A percentile compares a stretch with the other conserved stretches of the same genome.
These are phyloP conservation scores for Notodonta ziczac DNA, from an alignment of 2,888 invertebrate species.

Conservation along the genomic window DNA sequence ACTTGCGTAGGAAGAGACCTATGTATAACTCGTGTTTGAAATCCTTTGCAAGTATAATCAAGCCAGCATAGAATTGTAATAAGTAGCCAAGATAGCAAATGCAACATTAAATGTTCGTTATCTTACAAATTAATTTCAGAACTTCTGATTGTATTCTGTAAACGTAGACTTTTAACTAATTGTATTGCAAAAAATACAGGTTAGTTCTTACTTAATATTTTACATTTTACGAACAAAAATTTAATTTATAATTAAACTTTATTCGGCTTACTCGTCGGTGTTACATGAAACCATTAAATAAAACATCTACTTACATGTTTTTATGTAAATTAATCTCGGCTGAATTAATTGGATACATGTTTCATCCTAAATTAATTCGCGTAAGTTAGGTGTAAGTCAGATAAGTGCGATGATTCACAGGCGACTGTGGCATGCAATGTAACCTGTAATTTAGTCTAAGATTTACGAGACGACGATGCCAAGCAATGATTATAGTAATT, in stretches of 20 bases:
- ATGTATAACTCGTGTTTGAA: not conserved
- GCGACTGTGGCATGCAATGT: slow-evolving; percentile 61
- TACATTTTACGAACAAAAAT: too few species aligned
- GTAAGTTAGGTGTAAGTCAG: slow-evolving; percentile 1
- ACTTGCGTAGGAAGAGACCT: not conserved
- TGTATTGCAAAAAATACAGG: too few species aligned
- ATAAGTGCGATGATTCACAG: slow-evolving; percentile 59
- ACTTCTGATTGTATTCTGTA: too few species aligned
- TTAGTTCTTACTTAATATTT: too few species aligned
- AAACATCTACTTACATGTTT: not conserved
- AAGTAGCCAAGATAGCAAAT: not conserved
- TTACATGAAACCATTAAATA: not conserved
- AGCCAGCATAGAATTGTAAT: not conserved
- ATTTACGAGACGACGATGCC: slow-evolving; percentile 72
- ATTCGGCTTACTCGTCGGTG: too few species aligned
- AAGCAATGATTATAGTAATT: slow-evolving; percentile 73
- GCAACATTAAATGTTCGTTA: not conserved
- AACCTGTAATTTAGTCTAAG: slow-evolving; percentile 71
- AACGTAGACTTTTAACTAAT: too few species aligned
- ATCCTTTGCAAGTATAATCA: not conserved
- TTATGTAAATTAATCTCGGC: not conserved
- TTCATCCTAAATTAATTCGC: slow-evolving; percentile 4
- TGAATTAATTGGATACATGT: slow-evolving; percentile 5
- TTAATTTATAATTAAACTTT: too few species aligned
- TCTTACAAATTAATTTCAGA: too few species aligned